Percentiles rank a stretch among this genome's conserved stretches.
Conservation (phyloP, 1,140 invertebrate species). For the Laupala kohalensis region DNA sequence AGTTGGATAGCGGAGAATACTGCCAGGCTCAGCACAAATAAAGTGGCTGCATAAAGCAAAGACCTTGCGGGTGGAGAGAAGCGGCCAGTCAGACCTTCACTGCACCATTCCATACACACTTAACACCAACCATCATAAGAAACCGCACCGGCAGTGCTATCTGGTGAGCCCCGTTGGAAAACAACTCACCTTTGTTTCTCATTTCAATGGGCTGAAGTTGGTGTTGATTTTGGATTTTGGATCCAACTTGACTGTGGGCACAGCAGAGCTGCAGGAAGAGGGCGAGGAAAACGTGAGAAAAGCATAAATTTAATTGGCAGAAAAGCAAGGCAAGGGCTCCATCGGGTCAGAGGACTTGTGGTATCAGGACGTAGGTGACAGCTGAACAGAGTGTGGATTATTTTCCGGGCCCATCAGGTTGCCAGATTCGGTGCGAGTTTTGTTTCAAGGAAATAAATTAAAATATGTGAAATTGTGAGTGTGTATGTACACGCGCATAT, state of each 20-base stretch:
- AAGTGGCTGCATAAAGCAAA: conserved; percentile 28
- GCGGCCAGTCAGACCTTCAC: neutral
- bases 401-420: conserved; percentile 14
- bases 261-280: neutral
- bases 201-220: conserved; percentile 10
- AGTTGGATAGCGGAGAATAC: conserved; percentile 87
- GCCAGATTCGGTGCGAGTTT: conserved; percentile 8
- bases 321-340: neutral
- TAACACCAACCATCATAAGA: conserved; percentile 1
- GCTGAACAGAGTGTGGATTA: conserved; percentile 6
- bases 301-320: neutral
- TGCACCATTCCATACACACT: conserved; percentile 6
- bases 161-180: conserved; percentile 12
- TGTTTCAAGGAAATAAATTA: neutral
- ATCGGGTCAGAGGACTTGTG: neutral
- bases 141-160: conserved; percentile 9
- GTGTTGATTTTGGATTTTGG: neutral
- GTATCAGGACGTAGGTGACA: neutral
- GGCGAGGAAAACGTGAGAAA: neutral
- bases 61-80: neutral
- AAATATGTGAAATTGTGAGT: neutral
- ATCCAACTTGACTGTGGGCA: neutral
- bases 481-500: neutral
- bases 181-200: conserved; percentile 11
- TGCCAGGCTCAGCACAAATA: conserved; percentile 95